phyloP scores from a whole-genome alignment of 2,797 vertebrate genomes.

The Ficedula albicollis region DNA sequence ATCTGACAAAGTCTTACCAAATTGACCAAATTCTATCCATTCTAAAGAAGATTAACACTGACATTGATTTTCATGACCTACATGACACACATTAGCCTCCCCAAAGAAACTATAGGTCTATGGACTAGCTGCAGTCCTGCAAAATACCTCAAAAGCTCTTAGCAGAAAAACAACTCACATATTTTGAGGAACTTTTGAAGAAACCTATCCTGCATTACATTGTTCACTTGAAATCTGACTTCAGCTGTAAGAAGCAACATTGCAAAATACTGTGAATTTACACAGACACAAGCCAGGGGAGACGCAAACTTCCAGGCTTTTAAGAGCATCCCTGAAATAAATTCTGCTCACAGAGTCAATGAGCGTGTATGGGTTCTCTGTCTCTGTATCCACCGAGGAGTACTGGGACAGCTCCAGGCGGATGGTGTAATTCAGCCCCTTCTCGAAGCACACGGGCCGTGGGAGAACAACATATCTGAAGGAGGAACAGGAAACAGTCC shows the following conservation, averaged over 20 bases:
- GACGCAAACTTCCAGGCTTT: not conserved
- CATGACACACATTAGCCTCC: not conserved
- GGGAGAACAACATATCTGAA: conserved; percentile 87
- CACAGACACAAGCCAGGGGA: not conserved
- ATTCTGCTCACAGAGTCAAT: conserved; percentile 91
- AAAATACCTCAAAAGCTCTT: not conserved
- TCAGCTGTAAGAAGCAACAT: fast-evolving
- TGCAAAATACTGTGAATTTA: not conserved
- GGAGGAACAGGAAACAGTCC: conserved; percentile 5
- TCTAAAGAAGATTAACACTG: not conserved
- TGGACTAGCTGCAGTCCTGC: not conserved
- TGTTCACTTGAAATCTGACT: not conserved
- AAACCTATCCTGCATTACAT: not conserved
- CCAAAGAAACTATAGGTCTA: not conserved
- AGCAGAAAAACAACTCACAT: not conserved
- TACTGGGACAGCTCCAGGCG: conserved; percentile 90
- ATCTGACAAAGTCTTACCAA: not conserved
- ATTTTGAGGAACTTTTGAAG: not conserved
- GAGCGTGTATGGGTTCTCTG: conserved; percentile 90
- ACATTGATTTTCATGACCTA: not conserved
- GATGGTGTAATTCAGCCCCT: conserved; percentile 91
- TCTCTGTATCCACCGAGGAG: conserved; percentile 80
- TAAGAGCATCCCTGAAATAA: not conserved
- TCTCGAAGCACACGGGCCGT: conserved; percentile 90
- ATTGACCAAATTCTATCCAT: not conserved